These are phyloP conservation scores for Ochlodes sylvanus DNA, from an alignment of 2,888 invertebrate genomes.

Conservation along the genomic window DNA sequence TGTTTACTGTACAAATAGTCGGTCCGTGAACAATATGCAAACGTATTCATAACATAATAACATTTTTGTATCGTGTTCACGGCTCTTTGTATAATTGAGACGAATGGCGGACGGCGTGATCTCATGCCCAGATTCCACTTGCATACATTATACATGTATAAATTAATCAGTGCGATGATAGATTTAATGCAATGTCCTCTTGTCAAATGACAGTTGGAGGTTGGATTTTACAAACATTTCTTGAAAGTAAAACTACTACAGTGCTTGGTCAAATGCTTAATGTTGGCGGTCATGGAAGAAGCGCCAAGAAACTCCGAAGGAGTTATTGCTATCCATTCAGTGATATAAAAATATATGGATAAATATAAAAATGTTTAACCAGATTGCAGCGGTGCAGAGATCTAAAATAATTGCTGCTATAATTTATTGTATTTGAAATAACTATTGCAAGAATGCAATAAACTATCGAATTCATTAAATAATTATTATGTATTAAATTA, in stretches of 20 bases:
- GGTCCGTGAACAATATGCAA: slow-evolving; percentile 9
- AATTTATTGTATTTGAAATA: background rate
- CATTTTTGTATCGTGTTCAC: slow-evolving; percentile 31
- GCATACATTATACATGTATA: slow-evolving; percentile 25
- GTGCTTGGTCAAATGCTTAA: too few relatives aligned
- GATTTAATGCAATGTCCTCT: slow-evolving; percentile 23
- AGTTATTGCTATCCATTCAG: too few relatives aligned
- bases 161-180: slow-evolving; percentile 29
- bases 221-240: too few relatives aligned
- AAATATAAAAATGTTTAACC: background rate
- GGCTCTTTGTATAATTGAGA: slow-evolving; percentile 28
- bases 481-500: too few relatives aligned
- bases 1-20: slow-evolving; percentile 20
- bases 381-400: background rate
- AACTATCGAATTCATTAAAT: too few relatives aligned
- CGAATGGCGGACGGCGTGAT: slow-evolving; percentile 27
- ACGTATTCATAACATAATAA: slow-evolving; percentile 23
- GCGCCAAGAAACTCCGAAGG: too few relatives aligned
- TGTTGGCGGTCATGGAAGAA: too few relatives aligned
- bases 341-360: too few relatives aligned
- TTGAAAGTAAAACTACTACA: too few relatives aligned
- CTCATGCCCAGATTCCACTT: slow-evolving; percentile 34
- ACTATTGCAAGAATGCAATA: background rate
- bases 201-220: background rate
- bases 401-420: background rate